Conservation (phyloP, 2,888 invertebrate genomes). For the Athalia rosae region DNA sequence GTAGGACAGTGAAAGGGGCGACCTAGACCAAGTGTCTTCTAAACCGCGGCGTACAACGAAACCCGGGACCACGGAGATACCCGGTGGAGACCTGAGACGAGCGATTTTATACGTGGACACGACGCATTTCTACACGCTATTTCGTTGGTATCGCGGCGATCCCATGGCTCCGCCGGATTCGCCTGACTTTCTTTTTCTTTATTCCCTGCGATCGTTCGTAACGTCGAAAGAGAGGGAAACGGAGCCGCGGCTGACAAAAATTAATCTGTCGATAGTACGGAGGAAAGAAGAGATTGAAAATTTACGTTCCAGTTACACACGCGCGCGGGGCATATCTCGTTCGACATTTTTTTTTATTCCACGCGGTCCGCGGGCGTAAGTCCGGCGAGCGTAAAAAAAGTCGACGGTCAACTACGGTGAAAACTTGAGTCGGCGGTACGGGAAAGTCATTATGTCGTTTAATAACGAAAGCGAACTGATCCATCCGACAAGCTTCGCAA, state of each 20-base stretch:
- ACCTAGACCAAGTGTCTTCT: slow-evolving; percentile 66
- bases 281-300: background rate
- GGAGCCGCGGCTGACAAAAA: background rate
- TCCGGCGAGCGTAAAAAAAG: no score
- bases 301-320: no score
- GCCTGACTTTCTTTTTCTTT: slow-evolving; percentile 34
- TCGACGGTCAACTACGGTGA: background rate
- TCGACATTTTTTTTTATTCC: no score
- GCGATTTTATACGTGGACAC: no score
- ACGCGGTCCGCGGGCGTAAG: no score
- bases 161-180: background rate
- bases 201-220: slow-evolving; percentile 46
- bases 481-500: background rate
- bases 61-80: no score
- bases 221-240: background rate
- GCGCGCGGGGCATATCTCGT: no score
- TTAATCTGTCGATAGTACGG: background rate
- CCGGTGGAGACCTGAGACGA: no score
- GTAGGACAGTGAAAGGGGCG: slow-evolving; percentile 70
- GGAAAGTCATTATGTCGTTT: slow-evolving; percentile 24
- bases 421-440: background rate
- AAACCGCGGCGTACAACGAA: background rate
- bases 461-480: slow-evolving; percentile 30
- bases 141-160: background rate
- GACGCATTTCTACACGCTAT: no score